phyloP scores from a whole-genome alignment of 2,797 vertebrate genomes.

The Gobionotothen gibberifrons region DNA sequence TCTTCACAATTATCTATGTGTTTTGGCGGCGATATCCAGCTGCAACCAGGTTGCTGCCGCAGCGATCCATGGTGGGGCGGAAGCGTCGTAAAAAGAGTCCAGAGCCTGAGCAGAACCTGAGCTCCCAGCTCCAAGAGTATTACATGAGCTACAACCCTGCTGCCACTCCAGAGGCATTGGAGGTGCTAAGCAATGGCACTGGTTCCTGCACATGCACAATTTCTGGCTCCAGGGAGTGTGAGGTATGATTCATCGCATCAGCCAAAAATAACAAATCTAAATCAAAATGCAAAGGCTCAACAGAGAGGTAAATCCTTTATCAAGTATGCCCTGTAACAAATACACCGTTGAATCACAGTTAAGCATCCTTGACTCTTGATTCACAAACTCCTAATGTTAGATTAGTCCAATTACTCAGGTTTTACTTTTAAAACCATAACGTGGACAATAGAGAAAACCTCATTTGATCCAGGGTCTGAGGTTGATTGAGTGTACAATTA shows the following conservation, averaged over 20 bases:
- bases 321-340: constrained; percentile 64
- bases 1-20: constrained; percentile 95
- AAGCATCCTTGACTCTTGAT: constrained; percentile 67
- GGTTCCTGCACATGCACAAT: constrained; percentile 99
- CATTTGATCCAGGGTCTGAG: constrained; percentile 29
- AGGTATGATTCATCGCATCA: constrained; percentile 93
- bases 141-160: constrained; percentile 99
- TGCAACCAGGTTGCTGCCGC: constrained; percentile 92
- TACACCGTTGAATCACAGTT: constrained; percentile 60
- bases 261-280: constrained; percentile 76
- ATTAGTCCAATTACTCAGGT: constrained; percentile 72
- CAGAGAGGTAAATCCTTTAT: constrained; percentile 83
- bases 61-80: constrained; percentile 92
- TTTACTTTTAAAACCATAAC: constrained; percentile 33
- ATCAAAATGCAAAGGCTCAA: constrained; percentile 82
- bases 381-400: constrained; percentile 51
- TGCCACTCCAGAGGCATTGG: constrained; percentile 94
- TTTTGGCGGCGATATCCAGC: constrained; percentile 96
- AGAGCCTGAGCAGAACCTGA: constrained; percentile 97
- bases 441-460: constrained; percentile 28
- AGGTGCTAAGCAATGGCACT: constrained; percentile 97
- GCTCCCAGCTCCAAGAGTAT: constrained; percentile 99
- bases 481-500: constrained; percentile 37
- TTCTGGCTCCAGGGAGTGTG: constrained; percentile 99
- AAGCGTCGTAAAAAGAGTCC: constrained; percentile 96